Conservation (phyloP, 2,797 vertebrate species). For the Toxotes lorentzi region DNA sequence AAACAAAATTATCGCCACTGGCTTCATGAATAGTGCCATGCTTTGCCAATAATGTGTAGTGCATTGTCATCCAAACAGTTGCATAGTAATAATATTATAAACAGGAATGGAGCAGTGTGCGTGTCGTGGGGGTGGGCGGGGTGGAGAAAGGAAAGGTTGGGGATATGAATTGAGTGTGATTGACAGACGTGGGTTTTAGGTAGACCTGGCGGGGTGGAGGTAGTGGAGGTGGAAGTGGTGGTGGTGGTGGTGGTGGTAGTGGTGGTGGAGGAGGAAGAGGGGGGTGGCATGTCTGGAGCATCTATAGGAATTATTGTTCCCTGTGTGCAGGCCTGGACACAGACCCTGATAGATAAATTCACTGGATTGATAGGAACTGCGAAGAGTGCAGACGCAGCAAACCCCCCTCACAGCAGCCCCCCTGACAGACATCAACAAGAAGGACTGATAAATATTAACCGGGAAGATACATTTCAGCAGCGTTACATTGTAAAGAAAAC, state of each 20-base stretch:
- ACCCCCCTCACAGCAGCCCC: conserved; percentile 51
- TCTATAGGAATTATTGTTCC: conserved; percentile 83
- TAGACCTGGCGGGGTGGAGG: conserved; percentile 77
- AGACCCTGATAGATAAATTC: conserved; percentile 66
- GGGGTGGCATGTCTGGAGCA: conserved; percentile 78
- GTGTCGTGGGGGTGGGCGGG: conserved; percentile 82
- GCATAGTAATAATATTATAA: conserved; percentile 82
- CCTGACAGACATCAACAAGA: conserved; percentile 75
- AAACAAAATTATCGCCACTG: conserved; percentile 76
- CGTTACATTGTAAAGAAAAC: not conserved
- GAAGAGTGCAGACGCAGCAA: conserved; percentile 78
- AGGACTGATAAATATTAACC: conserved; percentile 55
- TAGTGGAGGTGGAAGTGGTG: conserved; percentile 14
- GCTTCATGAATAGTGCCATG: conserved; percentile 56
- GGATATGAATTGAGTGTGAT: conserved; percentile 83
- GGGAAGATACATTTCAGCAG: conserved; percentile 20
- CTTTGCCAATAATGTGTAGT: conserved; percentile 63
- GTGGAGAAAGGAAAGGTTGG: conserved; percentile 77
- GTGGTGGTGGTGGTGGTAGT: conserved; percentile 2
- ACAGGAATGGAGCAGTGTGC: conserved; percentile 74
- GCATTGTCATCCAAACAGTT: conserved; percentile 81
- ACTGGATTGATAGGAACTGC: conserved; percentile 68
- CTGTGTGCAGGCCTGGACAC: conserved; percentile 76
- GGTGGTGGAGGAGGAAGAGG: conserved; percentile 54
- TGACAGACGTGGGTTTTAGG: conserved; percentile 85